Evolutionary conservation across 2,797 vertebrate species (phyloP).

Genomic region (Enteromius argenteus): DNA sequence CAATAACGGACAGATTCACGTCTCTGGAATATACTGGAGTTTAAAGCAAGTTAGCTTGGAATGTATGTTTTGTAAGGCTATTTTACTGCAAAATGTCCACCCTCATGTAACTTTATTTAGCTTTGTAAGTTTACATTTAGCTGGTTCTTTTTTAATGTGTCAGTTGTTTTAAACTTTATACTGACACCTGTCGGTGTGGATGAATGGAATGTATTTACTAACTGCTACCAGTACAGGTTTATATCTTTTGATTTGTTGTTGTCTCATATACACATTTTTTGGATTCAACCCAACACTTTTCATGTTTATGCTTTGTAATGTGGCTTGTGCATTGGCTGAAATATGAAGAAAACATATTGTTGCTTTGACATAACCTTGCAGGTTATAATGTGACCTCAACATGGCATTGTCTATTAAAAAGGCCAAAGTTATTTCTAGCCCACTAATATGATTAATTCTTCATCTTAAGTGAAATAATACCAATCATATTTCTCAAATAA

Average conservation of each 20-base stretch:
- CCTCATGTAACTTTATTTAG: background rate
- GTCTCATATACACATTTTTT: background rate
- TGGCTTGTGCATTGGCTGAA: background rate
- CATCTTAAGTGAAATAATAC: background rate
- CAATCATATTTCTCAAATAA: constrained; percentile 1
- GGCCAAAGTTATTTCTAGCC: background rate
- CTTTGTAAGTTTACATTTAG: background rate
- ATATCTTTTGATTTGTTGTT: background rate
- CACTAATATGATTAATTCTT: background rate
- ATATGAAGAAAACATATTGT: background rate
- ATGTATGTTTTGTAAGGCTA: background rate
- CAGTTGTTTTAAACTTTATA: background rate
- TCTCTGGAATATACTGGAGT: background rate
- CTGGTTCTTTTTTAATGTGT: background rate
- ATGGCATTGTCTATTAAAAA: background rate
- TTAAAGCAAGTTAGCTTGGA: background rate
- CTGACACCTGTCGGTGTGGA: background rate
- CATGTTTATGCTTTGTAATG: background rate
- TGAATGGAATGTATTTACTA: background rate
- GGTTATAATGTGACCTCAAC: background rate
- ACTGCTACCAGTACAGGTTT: background rate
- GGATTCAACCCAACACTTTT: background rate
- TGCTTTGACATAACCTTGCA: background rate
- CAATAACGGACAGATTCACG: background rate
- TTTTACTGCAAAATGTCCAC: background rate